These are phyloP conservation scores for Agrotis ipsilon DNA, from an alignment of 2,888 invertebrate genomes.

Conservation along the genomic window DNA sequence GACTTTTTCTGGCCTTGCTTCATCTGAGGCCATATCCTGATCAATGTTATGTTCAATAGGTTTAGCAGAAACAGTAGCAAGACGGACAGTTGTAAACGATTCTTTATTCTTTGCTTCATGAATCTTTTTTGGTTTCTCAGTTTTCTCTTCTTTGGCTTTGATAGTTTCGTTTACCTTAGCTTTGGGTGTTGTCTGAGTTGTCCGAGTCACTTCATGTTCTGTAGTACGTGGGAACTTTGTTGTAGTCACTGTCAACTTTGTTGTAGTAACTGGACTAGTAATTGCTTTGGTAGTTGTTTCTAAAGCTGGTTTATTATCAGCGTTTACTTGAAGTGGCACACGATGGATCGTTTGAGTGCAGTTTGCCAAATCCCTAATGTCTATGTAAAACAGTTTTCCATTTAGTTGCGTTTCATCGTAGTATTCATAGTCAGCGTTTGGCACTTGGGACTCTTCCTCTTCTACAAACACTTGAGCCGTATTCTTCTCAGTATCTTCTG, in stretches of 20 bases:
- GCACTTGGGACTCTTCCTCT: constrained; percentile 68
- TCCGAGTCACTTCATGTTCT: constrained; percentile 10
- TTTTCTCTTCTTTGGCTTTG: constrained; percentile 39
- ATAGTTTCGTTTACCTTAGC: background rate
- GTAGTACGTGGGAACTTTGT: constrained; percentile 21
- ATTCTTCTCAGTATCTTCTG: constrained; percentile 74
- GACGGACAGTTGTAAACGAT: constrained; percentile 79
- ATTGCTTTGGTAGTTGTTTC: constrained; percentile 45
- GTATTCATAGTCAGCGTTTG: constrained; percentile 82
- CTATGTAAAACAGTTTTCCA: constrained; percentile 85
- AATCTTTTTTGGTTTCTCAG: constrained; percentile 44
- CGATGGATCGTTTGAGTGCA: constrained; percentile 68
- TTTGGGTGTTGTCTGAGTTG: constrained; percentile 22
- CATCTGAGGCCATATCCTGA: constrained; percentile 85
- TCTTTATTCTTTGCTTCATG: constrained; percentile 63
- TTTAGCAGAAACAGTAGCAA: constrained; percentile 86
- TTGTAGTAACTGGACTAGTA: constrained; percentile 33
- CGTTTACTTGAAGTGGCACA: background rate
- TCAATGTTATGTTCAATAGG: constrained; percentile 78
- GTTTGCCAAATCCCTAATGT: constrained; percentile 81
- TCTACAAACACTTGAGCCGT: constrained; percentile 69
- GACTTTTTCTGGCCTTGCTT: constrained; percentile 83
- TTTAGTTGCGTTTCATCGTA: constrained; percentile 85
- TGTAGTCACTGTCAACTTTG: constrained; percentile 30
- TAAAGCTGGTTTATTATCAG: constrained; percentile 20